These are phyloP conservation scores for Paracyclopina nana DNA, from an alignment of 1,140 invertebrate genomes.

Conservation along the genomic window DNA sequence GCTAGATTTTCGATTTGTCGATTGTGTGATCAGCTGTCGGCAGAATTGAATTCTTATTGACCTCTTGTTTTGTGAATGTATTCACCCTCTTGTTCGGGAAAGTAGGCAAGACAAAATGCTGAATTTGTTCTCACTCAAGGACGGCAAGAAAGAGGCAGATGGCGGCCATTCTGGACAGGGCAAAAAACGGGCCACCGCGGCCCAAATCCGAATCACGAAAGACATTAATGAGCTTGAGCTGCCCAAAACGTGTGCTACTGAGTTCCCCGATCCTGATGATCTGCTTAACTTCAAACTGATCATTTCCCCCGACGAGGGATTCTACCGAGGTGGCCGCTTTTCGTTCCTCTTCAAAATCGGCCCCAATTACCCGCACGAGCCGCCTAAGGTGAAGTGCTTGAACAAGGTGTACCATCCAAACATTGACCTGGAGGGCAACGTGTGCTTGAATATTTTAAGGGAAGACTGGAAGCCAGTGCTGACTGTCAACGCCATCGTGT, in stretches of 20 bases:
- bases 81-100: no score
- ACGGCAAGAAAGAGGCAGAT: conserved; percentile 10
- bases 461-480: conserved; percentile 99
- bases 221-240: conserved; percentile 94
- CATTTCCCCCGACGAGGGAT: conserved; percentile 90
- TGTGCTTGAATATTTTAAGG: conserved; percentile 78
- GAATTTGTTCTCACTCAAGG: conserved; percentile 14
- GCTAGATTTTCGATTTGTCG: no score
- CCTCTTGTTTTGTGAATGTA: no score
- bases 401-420: conserved; percentile 77
- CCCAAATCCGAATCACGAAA: conserved; percentile 27
- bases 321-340: conserved; percentile 80
- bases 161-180: background rate
- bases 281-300: conserved; percentile 86
- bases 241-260: conserved; percentile 85
- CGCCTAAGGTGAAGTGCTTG: conserved; percentile 41
- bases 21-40: no score
- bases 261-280: conserved; percentile 91
- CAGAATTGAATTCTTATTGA: no score
- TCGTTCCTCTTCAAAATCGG: conserved; percentile 94
- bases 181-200: conserved; percentile 4
- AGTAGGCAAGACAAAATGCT: conserved; percentile 15
- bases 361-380: conserved; percentile 87
- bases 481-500: conserved; percentile 92
- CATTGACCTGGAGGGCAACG: conserved; percentile 84